A percentile compares a stretch with the other conserved stretches of the same genome.
Evolutionary conservation across 2,797 vertebrate species (phyloP).

Genomic region (Rachycentron canadum): DNA sequence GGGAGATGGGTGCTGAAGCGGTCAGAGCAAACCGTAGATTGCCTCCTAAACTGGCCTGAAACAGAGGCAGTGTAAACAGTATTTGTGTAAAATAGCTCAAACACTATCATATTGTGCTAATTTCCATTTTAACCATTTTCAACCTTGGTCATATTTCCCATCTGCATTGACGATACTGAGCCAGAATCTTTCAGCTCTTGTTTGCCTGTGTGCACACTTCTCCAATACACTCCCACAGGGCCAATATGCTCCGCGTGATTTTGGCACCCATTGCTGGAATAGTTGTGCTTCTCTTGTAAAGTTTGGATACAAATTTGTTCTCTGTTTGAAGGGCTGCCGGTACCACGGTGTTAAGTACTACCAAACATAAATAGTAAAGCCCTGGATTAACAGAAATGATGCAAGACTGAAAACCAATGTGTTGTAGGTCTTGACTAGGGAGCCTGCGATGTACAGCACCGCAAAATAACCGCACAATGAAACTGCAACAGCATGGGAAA

Average conservation of each 20-base stretch:
- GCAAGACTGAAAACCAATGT: slow-evolving; percentile 1
- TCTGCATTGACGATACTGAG: slow-evolving; percentile 52
- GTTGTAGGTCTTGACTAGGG: background rate
- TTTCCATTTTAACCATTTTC: slow-evolving; percentile 51
- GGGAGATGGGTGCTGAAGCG: slow-evolving; percentile 87
- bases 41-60: slow-evolving; percentile 84
- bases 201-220: slow-evolving; percentile 45
- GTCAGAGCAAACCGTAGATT: slow-evolving; percentile 87
- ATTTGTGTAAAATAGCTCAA: slow-evolving; percentile 1
- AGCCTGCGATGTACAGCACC: background rate
- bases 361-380: slow-evolving; percentile 35
- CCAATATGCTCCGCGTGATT: slow-evolving; percentile 69
- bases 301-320: slow-evolving; percentile 64
- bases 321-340: slow-evolving; percentile 51
- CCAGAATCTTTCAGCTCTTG: slow-evolving; percentile 57
- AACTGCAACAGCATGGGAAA: background rate
- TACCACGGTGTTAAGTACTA: slow-evolving; percentile 33
- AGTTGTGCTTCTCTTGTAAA: slow-evolving; percentile 60
- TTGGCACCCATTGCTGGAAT: slow-evolving; percentile 69
- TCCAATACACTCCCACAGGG: slow-evolving; percentile 68
- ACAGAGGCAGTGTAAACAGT: background rate
- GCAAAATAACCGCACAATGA: background rate
- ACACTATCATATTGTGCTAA: slow-evolving; percentile 7
- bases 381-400: slow-evolving; percentile 36
- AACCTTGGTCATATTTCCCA: slow-evolving; percentile 61